Evolutionary conservation across 2,113 vertebrate species (phyloP).

Genomic region (Lates calcarifer): DNA sequence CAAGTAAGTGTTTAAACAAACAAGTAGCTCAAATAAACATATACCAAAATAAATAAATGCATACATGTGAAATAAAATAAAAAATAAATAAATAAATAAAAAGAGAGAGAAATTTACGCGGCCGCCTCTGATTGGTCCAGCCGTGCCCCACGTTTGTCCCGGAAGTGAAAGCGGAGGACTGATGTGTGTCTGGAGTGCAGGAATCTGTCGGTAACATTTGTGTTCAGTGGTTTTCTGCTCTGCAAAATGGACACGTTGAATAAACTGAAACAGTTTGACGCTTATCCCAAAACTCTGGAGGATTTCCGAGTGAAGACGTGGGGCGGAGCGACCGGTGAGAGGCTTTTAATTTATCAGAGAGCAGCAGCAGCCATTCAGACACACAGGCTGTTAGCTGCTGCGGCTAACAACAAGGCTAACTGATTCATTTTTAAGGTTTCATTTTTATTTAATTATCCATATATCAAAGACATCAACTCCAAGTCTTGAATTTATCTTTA

Average conservation of each 20-base stretch:
- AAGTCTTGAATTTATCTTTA: fast-evolving
- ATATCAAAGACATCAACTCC: not conserved
- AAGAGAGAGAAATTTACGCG: constrained; percentile 60
- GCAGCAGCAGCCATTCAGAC: constrained; percentile 37
- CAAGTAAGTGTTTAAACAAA: no score
- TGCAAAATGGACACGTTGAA: constrained; percentile 90
- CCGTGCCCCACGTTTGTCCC: constrained; percentile 57
- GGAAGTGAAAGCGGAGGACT: constrained; percentile 73
- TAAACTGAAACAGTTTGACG: constrained; percentile 94
- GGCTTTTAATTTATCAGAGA: not conserved
- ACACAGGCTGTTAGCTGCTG: constrained; percentile 46
- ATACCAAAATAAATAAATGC: no score
- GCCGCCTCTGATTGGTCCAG: constrained; percentile 77
- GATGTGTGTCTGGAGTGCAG: constrained; percentile 49
- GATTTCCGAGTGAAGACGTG: constrained; percentile 98
- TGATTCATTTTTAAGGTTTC: not conserved
- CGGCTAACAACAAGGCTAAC: constrained; percentile 70
- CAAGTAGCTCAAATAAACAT: no score
- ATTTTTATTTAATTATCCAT: not conserved
- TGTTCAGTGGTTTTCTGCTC: constrained; percentile 14
- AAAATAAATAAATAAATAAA: not conserved
- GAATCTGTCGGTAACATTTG: constrained; percentile 50
- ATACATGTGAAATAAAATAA: no score
- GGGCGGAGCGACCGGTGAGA: constrained; percentile 93
- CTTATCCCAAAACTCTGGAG: constrained; percentile 96